A percentile compares a stretch with the other conserved stretches of the same genome.
Conservation (phyloP, 2,113 vertebrate species). For the Leptosomus discolor region DNA sequence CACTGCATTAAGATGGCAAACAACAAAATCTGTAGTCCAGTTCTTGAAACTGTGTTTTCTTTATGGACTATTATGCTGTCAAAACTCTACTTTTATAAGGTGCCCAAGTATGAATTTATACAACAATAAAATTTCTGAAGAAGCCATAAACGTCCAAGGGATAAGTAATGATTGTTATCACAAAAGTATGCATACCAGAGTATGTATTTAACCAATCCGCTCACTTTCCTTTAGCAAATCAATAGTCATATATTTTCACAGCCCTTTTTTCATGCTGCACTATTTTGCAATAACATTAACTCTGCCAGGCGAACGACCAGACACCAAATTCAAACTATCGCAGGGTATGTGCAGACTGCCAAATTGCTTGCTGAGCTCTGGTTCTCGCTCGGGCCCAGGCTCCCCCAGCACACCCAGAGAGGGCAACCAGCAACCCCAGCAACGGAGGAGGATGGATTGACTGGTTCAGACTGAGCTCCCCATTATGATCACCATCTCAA, state of each 20-base stretch:
- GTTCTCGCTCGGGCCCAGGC: not conserved
- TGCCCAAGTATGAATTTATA: conserved; percentile 35
- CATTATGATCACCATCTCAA: not conserved
- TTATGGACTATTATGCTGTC: not conserved
- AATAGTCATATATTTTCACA: not conserved
- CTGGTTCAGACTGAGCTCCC: not conserved
- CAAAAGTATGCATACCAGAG: not conserved
- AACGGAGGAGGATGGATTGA: not conserved
- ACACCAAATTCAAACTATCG: not conserved
- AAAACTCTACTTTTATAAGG: conserved; percentile 31
- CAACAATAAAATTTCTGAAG: conserved; percentile 40
- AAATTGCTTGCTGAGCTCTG: not conserved
- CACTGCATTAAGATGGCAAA: not conserved
- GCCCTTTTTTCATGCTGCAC: not conserved
- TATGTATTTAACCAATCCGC: not conserved
- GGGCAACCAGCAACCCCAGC: not conserved
- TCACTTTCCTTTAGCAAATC: conserved; percentile 1
- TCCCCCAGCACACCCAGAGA: not conserved
- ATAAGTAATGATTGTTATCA: not conserved
- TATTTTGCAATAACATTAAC: not conserved
- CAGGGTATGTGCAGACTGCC: not conserved
- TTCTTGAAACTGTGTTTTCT: not conserved
- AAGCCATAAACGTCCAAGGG: conserved; percentile 18
- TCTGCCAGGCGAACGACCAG: not conserved
- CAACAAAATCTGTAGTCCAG: not conserved